A percentile compares a stretch with the other conserved stretches of the same genome.
Evolutionary conservation across 2,888 invertebrate genomes (phyloP).

Genomic region (Eristalinus aeneus): DNA sequence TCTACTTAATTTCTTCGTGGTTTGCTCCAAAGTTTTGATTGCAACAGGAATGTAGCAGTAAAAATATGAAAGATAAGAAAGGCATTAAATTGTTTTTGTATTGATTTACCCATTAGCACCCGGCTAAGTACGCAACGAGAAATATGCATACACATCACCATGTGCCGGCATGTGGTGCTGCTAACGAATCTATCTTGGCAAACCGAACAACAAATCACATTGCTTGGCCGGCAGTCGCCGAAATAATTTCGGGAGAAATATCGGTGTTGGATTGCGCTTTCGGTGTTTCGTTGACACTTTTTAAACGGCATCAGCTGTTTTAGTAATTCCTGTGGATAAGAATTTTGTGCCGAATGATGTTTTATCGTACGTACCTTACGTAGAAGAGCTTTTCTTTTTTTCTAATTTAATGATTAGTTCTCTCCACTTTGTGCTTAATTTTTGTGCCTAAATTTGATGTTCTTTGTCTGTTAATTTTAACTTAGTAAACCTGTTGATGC

Average conservation of each 20-base stretch:
- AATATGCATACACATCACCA: background rate
- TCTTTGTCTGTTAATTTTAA: no score
- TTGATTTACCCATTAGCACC: constrained; percentile 38
- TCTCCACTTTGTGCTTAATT: no score
- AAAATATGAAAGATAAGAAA: constrained; percentile 48
- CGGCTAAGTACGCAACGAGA: background rate
- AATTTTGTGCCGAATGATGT: background rate
- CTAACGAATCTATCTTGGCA: background rate
- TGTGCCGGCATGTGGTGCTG: background rate
- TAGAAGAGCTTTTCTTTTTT: no score
- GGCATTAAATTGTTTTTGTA: constrained; percentile 32
- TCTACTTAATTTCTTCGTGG: constrained; percentile 7
- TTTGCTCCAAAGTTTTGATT: constrained; percentile 14
- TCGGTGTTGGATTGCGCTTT: background rate
- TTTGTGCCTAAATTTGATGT: no score
- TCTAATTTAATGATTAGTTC: no score
- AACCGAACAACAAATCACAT: background rate
- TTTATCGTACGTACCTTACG: background rate
- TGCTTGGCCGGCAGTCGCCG: background rate
- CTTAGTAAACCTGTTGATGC: no score
- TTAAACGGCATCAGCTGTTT: constrained; percentile 1
- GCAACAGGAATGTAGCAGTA: constrained; percentile 18
- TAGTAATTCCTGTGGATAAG: background rate
- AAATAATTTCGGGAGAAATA: background rate
- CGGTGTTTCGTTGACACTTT: constrained; percentile 3